Evolutionary conservation across 2,113 vertebrate genomes (phyloP).

Genomic region (Hypomesus transpacificus): DNA sequence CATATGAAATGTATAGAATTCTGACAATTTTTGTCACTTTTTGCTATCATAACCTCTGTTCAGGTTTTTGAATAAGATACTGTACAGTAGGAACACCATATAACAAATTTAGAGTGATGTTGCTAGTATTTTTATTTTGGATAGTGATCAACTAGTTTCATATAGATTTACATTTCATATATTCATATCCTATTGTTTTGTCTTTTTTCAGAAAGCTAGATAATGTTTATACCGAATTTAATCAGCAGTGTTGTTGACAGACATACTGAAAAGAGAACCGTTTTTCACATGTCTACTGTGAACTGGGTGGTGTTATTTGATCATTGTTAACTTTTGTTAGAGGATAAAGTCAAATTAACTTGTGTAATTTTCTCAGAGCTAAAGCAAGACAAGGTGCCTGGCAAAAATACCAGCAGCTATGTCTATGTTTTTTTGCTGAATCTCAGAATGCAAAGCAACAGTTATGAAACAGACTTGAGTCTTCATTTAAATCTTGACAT

Average conservation of each 20-base stretch:
- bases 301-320: constrained; percentile 15
- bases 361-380: background rate
- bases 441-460: constrained; percentile 15
- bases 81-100: background rate
- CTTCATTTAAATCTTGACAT: no score
- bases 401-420: constrained; percentile 33
- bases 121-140: constrained; percentile 16
- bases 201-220: constrained; percentile 4
- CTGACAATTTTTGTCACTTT: constrained; percentile 39
- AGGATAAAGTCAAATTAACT: constrained; percentile 22
- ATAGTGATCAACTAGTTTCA: constrained; percentile 28
- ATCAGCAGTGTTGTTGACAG: background rate
- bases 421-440: constrained; percentile 23
- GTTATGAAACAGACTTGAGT: no score
- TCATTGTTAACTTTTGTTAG: constrained; percentile 20
- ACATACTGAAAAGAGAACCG: background rate
- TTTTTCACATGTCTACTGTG: constrained; percentile 25
- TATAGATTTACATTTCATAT: constrained; percentile 21
- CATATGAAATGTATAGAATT: constrained; percentile 45
- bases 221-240: background rate
- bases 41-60: constrained; percentile 46
- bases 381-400: background rate
- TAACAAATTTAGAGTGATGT: constrained; percentile 26
- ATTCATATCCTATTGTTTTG: constrained; percentile 21
- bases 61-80: constrained; percentile 41